Conservation (phyloP, 1,140 invertebrate genomes). For the Anastatus disparis region DNA sequence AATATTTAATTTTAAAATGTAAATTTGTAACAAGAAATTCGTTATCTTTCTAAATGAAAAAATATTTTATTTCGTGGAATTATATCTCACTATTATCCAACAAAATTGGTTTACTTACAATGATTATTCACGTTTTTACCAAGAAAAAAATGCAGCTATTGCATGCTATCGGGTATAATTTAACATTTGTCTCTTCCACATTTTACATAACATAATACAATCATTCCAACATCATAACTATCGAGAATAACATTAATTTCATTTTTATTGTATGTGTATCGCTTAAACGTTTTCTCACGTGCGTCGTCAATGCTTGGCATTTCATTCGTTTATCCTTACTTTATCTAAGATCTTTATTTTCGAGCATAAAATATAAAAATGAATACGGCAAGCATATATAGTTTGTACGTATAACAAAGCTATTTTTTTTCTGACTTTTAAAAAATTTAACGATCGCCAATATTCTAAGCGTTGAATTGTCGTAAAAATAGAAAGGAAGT, state of each 20-base stretch:
- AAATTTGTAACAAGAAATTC: no score
- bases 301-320: background rate
- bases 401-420: background rate
- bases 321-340: background rate
- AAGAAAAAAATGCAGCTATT: no score
- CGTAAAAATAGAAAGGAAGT: conserved; percentile 10
- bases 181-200: no score
- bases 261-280: background rate
- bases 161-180: no score
- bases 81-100: no score
- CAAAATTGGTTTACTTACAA: no score
- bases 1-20: no score
- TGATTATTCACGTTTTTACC: no score
- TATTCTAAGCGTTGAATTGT: background rate
- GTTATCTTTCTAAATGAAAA: no score
- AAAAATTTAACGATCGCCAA: background rate
- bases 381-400: background rate
- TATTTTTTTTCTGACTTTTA: background rate
- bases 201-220: no score
- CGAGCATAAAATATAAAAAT: background rate
- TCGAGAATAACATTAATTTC: background rate
- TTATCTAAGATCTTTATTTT: conserved; percentile 6
- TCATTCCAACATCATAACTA: background rate
- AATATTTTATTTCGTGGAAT: no score
- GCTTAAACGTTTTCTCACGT: background rate